Evolutionary conservation across 1,140 invertebrate species (phyloP), one percentile per base, ranked within the genome.

Genomic region (Macrobrachium rosenbergii): DNA sequence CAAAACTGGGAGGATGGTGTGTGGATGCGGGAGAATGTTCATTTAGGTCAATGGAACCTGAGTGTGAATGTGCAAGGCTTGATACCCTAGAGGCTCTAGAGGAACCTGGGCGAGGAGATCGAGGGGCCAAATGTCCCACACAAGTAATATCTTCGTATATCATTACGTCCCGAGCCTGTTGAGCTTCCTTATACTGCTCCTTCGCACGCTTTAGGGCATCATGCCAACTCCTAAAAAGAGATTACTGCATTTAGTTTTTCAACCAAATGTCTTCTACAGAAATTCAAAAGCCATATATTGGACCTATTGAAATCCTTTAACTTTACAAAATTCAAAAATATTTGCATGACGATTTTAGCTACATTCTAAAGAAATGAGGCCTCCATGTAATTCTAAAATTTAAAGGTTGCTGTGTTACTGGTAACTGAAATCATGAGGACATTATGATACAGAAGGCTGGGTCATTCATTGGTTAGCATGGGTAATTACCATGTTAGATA

Each of bases 161-260:
- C 60, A 88, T 64, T 19, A 79, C 84, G 76, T 90, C 88, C 28
- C 90, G 83, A 45, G 90, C 89, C 80, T 89, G 89, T 69, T 91
- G 73, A 77, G 90, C 89, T 60, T 90, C 89, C 23, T 73, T 69
- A 59, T 89, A 90, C 77, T 88, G 89, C 80, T 89, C 83, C 67
- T 90, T 90, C 17, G 88, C 89, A 45, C 79, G 88, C 73, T 86
- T 88, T 19, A 89, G 69, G 28, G 86, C 88, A 77, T 89, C 89
- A 91, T 95, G 95, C 69, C 94, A 91, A 62, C 93, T 94, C 91
- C 95, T 94, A 43, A 95, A 58, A 72, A 14, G 28, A 17, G 52
- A 37, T 12, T 60, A n/a, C 16, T n/a, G 5, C 19, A 58, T 58
- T 62, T 43, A 72, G 69, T 16, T 28, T 72, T 12, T 0, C 16